Base-by-base conservation (phyloP, 1,140 invertebrate genomes). In the Solen grandis region DNA sequence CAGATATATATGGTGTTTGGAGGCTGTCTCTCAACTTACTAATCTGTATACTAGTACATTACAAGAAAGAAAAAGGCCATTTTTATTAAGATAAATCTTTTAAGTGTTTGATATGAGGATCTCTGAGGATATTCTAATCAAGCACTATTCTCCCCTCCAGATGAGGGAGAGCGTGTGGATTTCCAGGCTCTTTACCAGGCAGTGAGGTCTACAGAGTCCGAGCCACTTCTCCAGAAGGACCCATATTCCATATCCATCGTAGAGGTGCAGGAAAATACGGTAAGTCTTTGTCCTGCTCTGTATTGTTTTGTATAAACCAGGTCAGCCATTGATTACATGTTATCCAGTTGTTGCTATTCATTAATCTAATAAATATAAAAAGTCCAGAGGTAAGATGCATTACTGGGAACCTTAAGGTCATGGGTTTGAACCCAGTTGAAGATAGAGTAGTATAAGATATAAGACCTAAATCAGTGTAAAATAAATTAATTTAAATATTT, bases 171-270 rank as follows among this genome's bases (percentile, higher is more conserved):
- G 29, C 41, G 68, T 33, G 59, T 80, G 36, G 60, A 63, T 41
- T 72, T 73, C 69, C 50, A 46, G 22, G 57, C 59, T 29, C 59
- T 80, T 27, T 57, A 60, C 36, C 33, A 65, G 25, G 62, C 31
- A 25, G 73, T 76, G 3, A 66, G 31, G 22, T 22, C 29, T 29
- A 25, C 35, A 41, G 54, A 73, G 55, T 38, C 50, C 10, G 70
- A 60, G 19, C 55, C 54, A 60, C 25, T 57, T 1, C 10, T 5
- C 36, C 33, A 68, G 0, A n/a, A 36, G 10, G 65, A 60, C 59
- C 52, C 75, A 60, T 60, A 68, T 27, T 33, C 75, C 31, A 14
- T 76, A 22, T 78, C 75, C 38, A 78, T 78, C 33, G 75, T 78
- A 25, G 75, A 69, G 41, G 65, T 78, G 10, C 52, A 78, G 31